Percentiles rank a stretch among this genome's conserved stretches.
Conservation (phyloP, 2,113 vertebrate species). For the Sebastes fasciatus region DNA sequence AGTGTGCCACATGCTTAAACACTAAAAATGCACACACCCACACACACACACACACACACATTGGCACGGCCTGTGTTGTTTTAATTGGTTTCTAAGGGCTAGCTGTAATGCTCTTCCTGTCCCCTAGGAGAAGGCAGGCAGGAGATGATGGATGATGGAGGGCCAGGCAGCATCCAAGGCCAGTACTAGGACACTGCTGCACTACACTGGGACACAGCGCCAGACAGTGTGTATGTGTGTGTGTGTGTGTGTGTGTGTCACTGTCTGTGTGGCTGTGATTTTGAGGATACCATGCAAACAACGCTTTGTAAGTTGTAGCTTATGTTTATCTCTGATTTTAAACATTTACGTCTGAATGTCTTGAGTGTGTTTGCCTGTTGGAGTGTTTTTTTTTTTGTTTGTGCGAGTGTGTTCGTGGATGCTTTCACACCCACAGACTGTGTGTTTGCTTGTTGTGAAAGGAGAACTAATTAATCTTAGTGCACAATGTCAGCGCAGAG, state of each 20-base stretch:
- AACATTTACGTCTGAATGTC: conserved; percentile 4
- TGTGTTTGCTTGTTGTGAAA: conserved; percentile 32
- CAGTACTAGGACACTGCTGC: conserved; percentile 68
- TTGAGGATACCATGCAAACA: conserved; percentile 10
- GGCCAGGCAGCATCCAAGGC: conserved; percentile 73
- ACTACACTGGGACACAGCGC: conserved; percentile 27
- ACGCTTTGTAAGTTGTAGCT: neutral
- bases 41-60: conserved; percentile 21
- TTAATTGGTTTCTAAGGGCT: conserved; percentile 84
- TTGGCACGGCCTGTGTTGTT: conserved; percentile 33
- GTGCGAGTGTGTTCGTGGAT: neutral
- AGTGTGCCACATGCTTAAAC: conserved; percentile 45
- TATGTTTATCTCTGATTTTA: conserved; percentile 25
- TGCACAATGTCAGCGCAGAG: conserved; percentile 35
- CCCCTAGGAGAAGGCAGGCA: conserved; percentile 69
- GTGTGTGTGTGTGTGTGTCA: conserved; percentile 9
- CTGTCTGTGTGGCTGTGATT: conserved; percentile 14
- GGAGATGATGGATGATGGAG: conserved; percentile 79
- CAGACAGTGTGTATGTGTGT: conserved; percentile 5
- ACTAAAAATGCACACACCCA: conserved; percentile 11
- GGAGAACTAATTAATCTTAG: conserved; percentile 53
- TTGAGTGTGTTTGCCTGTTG: neutral
- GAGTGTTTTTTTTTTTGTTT: neutral
- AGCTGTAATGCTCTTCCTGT: conserved; percentile 68
- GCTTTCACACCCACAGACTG: neutral